Evolutionary conservation across 2,113 vertebrate species (phyloP).

Genomic region (Galemys pyrenaicus): DNA sequence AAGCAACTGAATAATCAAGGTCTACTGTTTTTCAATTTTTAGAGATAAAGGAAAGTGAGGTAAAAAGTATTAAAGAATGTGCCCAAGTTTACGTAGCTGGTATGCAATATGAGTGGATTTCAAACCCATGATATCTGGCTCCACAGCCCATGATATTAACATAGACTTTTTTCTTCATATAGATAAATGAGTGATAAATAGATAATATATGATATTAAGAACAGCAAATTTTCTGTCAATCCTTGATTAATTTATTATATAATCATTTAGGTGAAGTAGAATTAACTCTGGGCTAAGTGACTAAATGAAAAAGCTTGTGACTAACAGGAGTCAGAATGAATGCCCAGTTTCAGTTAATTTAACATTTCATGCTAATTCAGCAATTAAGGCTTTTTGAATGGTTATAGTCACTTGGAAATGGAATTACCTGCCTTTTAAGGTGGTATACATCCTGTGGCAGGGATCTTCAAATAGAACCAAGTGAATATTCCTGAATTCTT

Average conservation of each 20-base stretch:
- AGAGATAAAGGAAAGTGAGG: background rate
- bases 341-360: constrained; percentile 46
- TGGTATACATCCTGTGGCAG: background rate
- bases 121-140: background rate
- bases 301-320: constrained; percentile 46
- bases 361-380: constrained; percentile 55
- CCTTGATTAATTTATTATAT: background rate
- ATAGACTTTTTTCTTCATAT: background rate
- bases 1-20: background rate
- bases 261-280: constrained; percentile 21
- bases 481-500: background rate
- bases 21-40: background rate
- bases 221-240: background rate
- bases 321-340: constrained; percentile 34
- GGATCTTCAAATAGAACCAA: background rate
- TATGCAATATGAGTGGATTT: background rate
- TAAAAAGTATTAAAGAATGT: background rate
- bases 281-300: background rate
- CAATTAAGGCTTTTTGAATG: constrained; percentile 37
- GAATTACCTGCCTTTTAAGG: constrained; percentile 46
- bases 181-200: background rate
- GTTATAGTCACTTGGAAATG: constrained; percentile 38
- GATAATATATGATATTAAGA: background rate
- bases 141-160: background rate
- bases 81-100: background rate